A percentile compares a stretch with the other conserved stretches of the same genome.
Evolutionary conservation across 2,888 invertebrate species (phyloP).

Genomic region (Drosophila helvetica): DNA sequence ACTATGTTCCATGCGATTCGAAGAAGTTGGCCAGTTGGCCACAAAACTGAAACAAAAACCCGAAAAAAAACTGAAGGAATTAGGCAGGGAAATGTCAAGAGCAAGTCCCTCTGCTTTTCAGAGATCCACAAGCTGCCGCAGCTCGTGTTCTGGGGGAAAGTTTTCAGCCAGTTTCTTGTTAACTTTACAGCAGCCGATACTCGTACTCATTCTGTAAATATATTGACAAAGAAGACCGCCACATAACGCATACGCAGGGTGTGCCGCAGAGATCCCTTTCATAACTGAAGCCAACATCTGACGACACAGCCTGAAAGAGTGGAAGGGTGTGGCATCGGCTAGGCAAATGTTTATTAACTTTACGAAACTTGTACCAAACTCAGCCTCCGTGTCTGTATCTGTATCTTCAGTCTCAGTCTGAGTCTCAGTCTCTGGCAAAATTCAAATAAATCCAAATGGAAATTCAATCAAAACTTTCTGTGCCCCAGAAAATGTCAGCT

Average conservation of each 20-base stretch:
- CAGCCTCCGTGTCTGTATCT: constrained; percentile 10
- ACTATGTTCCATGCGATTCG: constrained; percentile 19
- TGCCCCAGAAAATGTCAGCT: constrained; percentile 7
- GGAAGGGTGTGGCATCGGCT: not conserved
- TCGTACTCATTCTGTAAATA: not conserved
- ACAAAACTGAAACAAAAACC: not conserved
- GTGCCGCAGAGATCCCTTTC: constrained; percentile 1
- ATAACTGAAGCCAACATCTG: constrained; percentile 43
- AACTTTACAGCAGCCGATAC: not conserved
- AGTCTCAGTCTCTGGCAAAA: constrained; percentile 9
- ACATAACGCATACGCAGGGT: constrained; percentile 40
- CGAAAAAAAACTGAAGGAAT: constrained; percentile 12
- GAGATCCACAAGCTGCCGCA: not conserved
- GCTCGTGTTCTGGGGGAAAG: not conserved
- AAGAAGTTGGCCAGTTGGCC: too few relatives aligned
- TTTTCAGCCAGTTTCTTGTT: not conserved
- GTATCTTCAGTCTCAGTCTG: not conserved
- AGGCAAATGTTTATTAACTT: constrained; percentile 65
- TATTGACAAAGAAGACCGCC: constrained; percentile 10
- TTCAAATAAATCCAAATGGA: constrained; percentile 51
- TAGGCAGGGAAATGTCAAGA: not conserved
- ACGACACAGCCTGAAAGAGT: not conserved
- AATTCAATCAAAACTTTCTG: constrained; percentile 60
- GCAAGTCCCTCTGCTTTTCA: not conserved
- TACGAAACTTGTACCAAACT: constrained; percentile 44